A percentile compares a stretch with the other conserved stretches of the same genome.
Conservation (phyloP, 1,140 invertebrate genomes). For the Heliconius nattereri region DNA sequence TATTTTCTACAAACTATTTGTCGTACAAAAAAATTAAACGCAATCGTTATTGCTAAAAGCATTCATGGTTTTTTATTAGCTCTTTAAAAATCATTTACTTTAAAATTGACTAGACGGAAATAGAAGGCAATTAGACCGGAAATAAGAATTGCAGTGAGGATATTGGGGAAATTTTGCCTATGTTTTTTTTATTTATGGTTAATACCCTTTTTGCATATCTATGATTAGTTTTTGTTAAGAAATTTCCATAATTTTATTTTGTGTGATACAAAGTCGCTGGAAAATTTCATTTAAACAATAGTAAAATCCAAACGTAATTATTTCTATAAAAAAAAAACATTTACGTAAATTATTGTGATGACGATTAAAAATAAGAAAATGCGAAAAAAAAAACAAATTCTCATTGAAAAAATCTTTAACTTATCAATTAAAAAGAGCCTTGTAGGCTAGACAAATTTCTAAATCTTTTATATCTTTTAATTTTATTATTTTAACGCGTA, state of each 20-base stretch:
- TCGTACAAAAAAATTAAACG: neutral
- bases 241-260: neutral
- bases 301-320: too few relatives aligned
- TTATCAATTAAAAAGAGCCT: neutral
- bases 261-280: too few relatives aligned
- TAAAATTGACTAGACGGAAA: conserved; percentile 15
- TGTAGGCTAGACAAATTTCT: neutral
- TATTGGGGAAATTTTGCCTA: neutral
- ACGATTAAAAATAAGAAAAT: neutral
- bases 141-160: neutral
- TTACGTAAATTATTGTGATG: too few relatives aligned
- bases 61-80: neutral
- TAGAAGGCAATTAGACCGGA: conserved; percentile 6
- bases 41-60: neutral
- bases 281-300: too few relatives aligned
- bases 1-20: neutral
- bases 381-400: neutral
- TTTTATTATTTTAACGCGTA: neutral
- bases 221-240: neutral
- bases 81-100: neutral
- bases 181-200: neutral
- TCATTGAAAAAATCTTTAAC: neutral
- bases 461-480: neutral
- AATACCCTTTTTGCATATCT: neutral
- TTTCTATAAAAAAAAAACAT: too few relatives aligned